Percentiles rank a stretch among this genome's conserved stretches.
Evolutionary conservation across 1,140 invertebrate genomes (phyloP).

Genomic region (Gonioctena quinquepunctata): DNA sequence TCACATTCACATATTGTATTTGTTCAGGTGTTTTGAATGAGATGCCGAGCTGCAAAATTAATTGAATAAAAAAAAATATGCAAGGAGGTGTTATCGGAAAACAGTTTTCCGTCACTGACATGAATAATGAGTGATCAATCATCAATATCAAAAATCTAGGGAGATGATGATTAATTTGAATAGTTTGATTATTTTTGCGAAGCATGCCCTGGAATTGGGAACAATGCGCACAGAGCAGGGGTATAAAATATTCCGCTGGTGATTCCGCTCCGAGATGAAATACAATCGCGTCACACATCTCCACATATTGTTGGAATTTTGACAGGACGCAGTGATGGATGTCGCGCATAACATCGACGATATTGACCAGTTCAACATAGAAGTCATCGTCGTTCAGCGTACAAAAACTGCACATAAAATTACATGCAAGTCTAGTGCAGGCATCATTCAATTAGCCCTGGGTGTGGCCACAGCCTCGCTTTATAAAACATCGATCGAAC

Average conservation of each 20-base stretch:
- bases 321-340: slow-evolving; percentile 33
- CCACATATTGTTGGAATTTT: slow-evolving; percentile 39
- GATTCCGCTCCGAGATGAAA: slow-evolving; percentile 33
- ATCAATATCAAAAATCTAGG: no score
- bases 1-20: no score
- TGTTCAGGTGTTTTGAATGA: no score
- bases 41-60: no score
- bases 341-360: slow-evolving; percentile 31
- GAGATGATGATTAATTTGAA: slow-evolving; percentile 31
- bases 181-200: slow-evolving; percentile 34
- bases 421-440: slow-evolving; percentile 43
- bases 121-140: no score
- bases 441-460: slow-evolving; percentile 55
- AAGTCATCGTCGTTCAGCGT: slow-evolving; percentile 19
- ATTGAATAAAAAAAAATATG: no score
- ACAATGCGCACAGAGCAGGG: slow-evolving; percentile 25
- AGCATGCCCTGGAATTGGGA: slow-evolving; percentile 21
- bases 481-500: slow-evolving; percentile 58
- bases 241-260: slow-evolving; percentile 36
- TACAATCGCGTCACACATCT: slow-evolving; percentile 26
- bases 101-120: no score
- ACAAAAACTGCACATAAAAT: slow-evolving; percentile 39
- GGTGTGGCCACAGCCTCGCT: slow-evolving; percentile 54
- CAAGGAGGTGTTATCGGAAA: no score
- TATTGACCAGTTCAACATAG: slow-evolving; percentile 22